phyloP scores from a whole-genome alignment of 1,140 invertebrate genomes.

The Eufriesea mexicana region DNA sequence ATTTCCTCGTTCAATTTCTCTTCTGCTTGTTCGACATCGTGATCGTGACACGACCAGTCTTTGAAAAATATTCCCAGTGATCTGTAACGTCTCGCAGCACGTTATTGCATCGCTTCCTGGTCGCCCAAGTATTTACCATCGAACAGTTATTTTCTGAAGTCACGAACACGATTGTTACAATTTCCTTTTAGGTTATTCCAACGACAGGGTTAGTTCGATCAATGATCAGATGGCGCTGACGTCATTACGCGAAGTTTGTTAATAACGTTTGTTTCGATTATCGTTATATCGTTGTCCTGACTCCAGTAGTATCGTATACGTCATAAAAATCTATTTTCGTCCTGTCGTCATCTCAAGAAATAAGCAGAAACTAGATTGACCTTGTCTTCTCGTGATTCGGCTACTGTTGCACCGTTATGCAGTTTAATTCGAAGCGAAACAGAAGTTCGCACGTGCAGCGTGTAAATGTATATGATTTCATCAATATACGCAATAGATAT shows the following conservation, averaged over 20 bases:
- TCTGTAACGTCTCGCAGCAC: neutral
- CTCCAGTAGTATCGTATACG: neutral
- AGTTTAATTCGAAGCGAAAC: neutral
- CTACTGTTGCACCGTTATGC: neutral
- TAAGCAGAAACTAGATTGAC: neutral
- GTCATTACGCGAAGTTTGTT: neutral
- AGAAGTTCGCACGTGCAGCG: neutral
- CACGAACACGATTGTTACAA: neutral
- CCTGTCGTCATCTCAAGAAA: neutral
- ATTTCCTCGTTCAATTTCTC: conserved; percentile 50
- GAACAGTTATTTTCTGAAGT: neutral
- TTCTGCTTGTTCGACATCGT: conserved; percentile 7
- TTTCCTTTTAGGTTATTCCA: neutral
- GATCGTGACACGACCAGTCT: neutral
- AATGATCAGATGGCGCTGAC: neutral
- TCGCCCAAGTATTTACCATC: neutral
- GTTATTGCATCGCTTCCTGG: neutral
- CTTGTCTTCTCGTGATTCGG: neutral
- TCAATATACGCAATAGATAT: too few species aligned
- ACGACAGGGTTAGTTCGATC: neutral
- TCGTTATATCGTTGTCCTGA: neutral
- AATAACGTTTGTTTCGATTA: neutral
- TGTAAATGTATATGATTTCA: too few species aligned
- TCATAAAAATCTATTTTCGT: neutral
- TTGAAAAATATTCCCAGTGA: neutral